Evolutionary conservation across 1,140 invertebrate species (phyloP).

Genomic region (Stenopsyche tienmushanensis): DNA sequence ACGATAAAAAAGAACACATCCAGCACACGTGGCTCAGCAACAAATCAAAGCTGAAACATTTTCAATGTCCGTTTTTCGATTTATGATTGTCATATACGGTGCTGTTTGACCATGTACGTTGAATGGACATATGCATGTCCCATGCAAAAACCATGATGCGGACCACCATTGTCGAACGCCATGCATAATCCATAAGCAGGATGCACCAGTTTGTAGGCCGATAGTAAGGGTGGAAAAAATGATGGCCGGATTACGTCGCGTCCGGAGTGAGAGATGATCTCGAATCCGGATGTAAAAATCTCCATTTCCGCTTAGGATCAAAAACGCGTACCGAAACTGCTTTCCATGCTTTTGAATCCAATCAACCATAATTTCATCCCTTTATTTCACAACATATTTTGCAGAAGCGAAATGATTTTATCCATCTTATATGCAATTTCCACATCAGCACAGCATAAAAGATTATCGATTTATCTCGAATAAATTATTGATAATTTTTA

Average conservation of each 20-base stretch:
- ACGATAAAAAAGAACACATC: too few species aligned
- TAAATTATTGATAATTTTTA: background rate
- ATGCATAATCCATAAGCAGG: constrained; percentile 33
- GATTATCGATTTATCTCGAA: background rate
- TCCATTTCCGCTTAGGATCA: background rate
- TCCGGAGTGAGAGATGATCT: constrained; percentile 2
- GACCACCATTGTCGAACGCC: constrained; percentile 24
- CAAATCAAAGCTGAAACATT: constrained; percentile 27
- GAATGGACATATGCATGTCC: background rate
- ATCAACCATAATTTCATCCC: too few species aligned
- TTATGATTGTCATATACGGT: constrained; percentile 11
- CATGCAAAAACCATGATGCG: constrained; percentile 32
- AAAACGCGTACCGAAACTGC: background rate
- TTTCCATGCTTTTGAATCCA: too few species aligned
- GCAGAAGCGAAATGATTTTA: too few species aligned
- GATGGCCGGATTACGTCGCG: background rate
- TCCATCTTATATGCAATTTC: too few species aligned
- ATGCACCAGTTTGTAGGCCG: background rate
- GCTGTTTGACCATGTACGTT: background rate
- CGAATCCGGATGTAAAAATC: background rate
- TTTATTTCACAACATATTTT: too few species aligned
- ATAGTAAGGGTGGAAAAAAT: constrained; percentile 1
- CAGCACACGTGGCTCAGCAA: background rate
- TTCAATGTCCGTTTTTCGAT: constrained; percentile 28
- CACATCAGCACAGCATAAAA: background rate